These are phyloP conservation scores for Pterocles burchelli DNA, from an alignment of 2,113 vertebrate species.

Conservation along the genomic window DNA sequence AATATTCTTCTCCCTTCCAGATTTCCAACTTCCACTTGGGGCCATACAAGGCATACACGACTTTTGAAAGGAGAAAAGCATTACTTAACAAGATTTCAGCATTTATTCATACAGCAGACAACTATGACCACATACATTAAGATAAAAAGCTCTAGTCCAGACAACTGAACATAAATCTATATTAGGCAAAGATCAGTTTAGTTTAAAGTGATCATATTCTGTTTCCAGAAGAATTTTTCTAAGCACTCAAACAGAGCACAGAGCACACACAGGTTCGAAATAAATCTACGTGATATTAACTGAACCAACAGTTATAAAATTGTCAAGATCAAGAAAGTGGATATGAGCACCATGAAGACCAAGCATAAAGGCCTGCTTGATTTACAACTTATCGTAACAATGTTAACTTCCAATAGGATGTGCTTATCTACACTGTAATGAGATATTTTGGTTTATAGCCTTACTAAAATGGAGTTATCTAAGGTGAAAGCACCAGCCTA, in stretches of 20 bases:
- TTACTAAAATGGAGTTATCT: too few species aligned
- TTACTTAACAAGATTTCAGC: neutral
- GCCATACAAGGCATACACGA: neutral
- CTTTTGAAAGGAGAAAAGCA: neutral
- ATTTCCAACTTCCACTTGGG: neutral
- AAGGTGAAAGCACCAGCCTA: neutral
- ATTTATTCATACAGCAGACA: neutral
- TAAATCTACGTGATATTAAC: neutral
- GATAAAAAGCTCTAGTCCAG: conserved; percentile 3
- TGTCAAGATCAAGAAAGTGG: neutral
- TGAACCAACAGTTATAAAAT: neutral
- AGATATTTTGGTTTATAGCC: too few species aligned
- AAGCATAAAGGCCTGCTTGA: neutral
- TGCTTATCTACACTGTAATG: too few species aligned
- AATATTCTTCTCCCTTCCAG: neutral
- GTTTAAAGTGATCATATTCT: neutral
- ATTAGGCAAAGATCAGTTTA: neutral
- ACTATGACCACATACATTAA: neutral
- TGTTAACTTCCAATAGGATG: too few species aligned
- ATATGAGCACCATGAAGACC: neutral
- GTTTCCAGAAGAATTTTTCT: conserved; percentile 6
- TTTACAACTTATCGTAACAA: neutral
- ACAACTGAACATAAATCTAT: conserved; percentile 5
- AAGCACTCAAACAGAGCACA: neutral
- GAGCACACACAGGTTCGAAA: neutral